Evolutionary conservation across 2,113 vertebrate genomes (phyloP), one percentile per base, ranked within the genome.

Genomic region (Periophthalmus modestus): DNA sequence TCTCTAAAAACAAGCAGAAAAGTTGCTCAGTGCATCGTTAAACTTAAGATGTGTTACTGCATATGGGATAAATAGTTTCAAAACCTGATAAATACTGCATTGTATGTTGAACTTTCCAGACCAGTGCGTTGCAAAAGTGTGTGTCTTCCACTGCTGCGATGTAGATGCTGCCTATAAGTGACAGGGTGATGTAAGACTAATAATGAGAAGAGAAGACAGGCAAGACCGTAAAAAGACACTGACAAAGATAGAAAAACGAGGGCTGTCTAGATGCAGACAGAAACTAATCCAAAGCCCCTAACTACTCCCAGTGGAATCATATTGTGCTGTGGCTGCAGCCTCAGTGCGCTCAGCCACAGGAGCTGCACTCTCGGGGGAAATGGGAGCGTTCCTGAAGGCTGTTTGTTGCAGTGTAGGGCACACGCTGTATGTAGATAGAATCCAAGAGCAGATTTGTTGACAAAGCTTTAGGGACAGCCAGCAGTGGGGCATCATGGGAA

Each of bases 391-490:
- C 73, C 85, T 81, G 77, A 79, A 74, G 82, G 86, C 85, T 63
- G 55, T 74, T 85, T 18, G 74, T 73, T 81, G 78, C 72, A 68
- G 69, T 72, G 47, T 66, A 85, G 79, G 82, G 74, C 80, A 80
- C 68, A 72, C 57, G 15, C 13, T 28, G 50, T 62, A 72, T 71
- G 1, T 43, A 72, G 78, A 84, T 78, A 24, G 58, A 80, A 73
- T 84, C 74, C 74, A 52, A 67, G 57, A 71, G 70, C 55, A 10
- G 68, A 81, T 81, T 89, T 89, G 83, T 88, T 87, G 84, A 88
- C 83, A 86, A 85, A 85, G 83, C 86, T 82, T 84, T 78, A 79
- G 83, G 86, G 82, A 91, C 70, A 79, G 66, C 77, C 43, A 70
- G 82, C 78, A 81, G 68, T 78, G 66, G 73, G 43, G 85, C 21